Evolutionary conservation across 2,797 vertebrate genomes (phyloP).

Genomic region (Clamator glandarius): DNA sequence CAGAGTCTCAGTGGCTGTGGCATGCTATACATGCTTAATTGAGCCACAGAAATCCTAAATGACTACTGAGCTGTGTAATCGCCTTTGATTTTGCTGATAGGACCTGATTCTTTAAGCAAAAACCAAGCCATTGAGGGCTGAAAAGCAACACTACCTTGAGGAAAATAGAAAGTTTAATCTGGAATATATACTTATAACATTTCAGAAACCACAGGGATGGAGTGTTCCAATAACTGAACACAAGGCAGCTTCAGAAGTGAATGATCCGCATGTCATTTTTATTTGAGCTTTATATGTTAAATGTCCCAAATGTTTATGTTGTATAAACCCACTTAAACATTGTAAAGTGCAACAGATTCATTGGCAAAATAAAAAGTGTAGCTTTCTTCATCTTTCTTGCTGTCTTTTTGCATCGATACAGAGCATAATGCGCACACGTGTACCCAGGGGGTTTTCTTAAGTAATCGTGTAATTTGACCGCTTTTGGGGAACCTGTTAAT

Average conservation of each 20-base stretch:
- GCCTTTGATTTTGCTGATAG: conserved; percentile 91
- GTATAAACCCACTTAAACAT: conserved; percentile 78
- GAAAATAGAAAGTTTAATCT: conserved; percentile 82
- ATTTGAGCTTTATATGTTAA: conserved; percentile 85
- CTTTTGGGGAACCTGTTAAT: conserved; percentile 71
- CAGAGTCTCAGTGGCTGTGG: conserved; percentile 95
- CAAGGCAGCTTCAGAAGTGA: conserved; percentile 87
- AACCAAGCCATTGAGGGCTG: conserved; percentile 83
- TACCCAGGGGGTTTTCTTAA: conserved; percentile 57
- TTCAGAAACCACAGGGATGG: conserved; percentile 83
- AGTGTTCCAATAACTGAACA: conserved; percentile 89
- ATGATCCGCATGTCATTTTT: conserved; percentile 80
- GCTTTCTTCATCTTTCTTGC: conserved; percentile 8
- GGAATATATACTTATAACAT: conserved; percentile 88
- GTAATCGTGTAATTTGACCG: conserved; percentile 62
- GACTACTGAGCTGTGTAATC: conserved; percentile 89
- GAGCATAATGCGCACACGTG: conserved; percentile 28
- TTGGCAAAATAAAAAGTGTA: conserved; percentile 64
- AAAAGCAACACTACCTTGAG: conserved; percentile 82
- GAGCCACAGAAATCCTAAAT: conserved; percentile 94
- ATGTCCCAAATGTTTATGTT: conserved; percentile 80
- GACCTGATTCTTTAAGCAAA: conserved; percentile 85
- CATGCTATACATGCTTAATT: conserved; percentile 90
- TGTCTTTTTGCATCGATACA: conserved; percentile 73
- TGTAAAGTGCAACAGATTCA: conserved; percentile 78